Conservation (phyloP, 2,888 invertebrate genomes). For the Stomorhina lunata region DNA sequence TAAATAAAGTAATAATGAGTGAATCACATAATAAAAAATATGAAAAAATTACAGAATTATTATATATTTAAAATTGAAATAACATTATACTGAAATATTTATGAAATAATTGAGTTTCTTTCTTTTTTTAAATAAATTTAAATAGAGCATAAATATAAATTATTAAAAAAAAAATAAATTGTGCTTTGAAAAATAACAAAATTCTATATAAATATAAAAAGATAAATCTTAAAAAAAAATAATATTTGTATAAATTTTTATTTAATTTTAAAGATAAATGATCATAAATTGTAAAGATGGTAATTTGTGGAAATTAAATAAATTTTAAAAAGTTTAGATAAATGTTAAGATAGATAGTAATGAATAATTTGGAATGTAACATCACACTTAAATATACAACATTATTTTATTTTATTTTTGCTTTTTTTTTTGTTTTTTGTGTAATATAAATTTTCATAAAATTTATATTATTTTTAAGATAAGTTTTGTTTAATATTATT, state of each 20-base stretch:
- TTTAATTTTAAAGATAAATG: too few relatives aligned
- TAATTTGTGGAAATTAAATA: too few relatives aligned
- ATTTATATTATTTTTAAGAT: conserved; percentile 35
- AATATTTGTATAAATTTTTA: conserved; percentile 3
- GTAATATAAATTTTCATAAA: conserved; percentile 48
- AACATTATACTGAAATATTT: conserved; percentile 2
- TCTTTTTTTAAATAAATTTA: too few relatives aligned
- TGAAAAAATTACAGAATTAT: not conserved
- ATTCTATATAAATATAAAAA: not conserved
- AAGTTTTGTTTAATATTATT: conserved; percentile 56
- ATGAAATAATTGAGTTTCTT: conserved; percentile 3
- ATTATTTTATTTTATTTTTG: not conserved
- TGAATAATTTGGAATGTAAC: conserved; percentile 57
- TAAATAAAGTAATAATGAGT: too few relatives aligned
- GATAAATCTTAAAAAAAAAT: not conserved
- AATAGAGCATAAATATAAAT: conserved; percentile 31
- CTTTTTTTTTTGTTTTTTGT: too few relatives aligned
- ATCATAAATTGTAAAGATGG: too few relatives aligned
- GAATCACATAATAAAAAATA: too few relatives aligned
- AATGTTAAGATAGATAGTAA: not conserved
- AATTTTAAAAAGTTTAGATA: not conserved
- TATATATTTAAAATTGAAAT: conserved; percentile 2
- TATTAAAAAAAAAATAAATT: conserved; percentile 37
- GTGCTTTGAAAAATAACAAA: conserved; percentile 35
- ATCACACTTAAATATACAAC: conserved; percentile 45